Base-by-base conservation (phyloP, 2,113 vertebrate species). In the Syngnathus typhle region DNA sequence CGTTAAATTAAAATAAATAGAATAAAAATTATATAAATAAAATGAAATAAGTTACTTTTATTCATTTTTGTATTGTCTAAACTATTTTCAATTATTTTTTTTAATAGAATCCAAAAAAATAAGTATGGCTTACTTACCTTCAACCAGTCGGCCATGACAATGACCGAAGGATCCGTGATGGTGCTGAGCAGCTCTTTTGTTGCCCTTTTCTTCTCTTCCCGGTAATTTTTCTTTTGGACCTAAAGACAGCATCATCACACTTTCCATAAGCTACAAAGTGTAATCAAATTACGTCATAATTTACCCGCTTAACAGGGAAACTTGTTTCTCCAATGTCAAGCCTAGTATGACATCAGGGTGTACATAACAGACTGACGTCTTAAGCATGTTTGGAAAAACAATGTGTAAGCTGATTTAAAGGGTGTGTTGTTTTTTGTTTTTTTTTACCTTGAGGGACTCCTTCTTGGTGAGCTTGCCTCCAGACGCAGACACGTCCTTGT, bases 221-320 rank as follows among this genome's bases (percentile, higher is more conserved):
- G 92, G 86, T 99, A 99, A 88, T 99, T 98, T 83, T 96, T 98
- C 93, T 99, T 99, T 88, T 99, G 97, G 65, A 99, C 97, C 97
- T 99, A 75, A 39, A 52, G 18, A 49, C 44, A n/a, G 18, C 27
- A 43, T 15, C n/a, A 44, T 13, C 60, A 62, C 18, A 44, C 18
- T 12, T 36, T n/a, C 23, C 58, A 37, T 9, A 58, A 13, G 23
- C 12, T 37, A 19, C 13, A 7, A 12, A 60, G 8, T 60, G 1
- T 23, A 21, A 59, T 62, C 2, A 62, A 62, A 12, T 62, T 32
- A 43, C 18, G n/a, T 12, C 39, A 18, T 38, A 1, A 12, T 18
- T 54, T 54, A 8, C 51, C 36, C 13, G 13, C 10, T 21, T 12
- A 21, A 19, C 11, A 10, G 43, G 11, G 23, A 64, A n/a, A 54